phyloP scores from a whole-genome alignment of 2,113 vertebrate species.

The Lota lota region DNA sequence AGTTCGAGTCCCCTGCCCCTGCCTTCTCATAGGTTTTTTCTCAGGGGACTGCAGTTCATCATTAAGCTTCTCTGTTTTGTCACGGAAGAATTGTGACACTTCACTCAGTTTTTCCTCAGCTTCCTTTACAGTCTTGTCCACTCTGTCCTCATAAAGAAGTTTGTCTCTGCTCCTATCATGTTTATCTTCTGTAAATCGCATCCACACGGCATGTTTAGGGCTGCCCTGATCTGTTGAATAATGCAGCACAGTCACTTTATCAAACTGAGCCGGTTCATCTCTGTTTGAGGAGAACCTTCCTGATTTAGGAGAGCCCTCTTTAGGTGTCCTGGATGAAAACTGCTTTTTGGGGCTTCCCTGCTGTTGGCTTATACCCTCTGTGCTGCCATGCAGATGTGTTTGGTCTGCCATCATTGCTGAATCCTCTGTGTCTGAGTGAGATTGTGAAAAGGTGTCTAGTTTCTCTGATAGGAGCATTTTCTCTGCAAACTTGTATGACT shows the following conservation, averaged over 20 bases:
- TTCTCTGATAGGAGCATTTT: slow-evolving; percentile 99
- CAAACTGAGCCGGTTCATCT: slow-evolving; percentile 84
- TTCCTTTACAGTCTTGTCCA: slow-evolving; percentile 97
- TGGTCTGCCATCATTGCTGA: slow-evolving; percentile 75
- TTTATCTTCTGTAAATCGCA: slow-evolving; percentile 95
- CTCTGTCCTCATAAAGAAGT: slow-evolving; percentile 94
- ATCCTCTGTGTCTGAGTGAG: slow-evolving; percentile 91
- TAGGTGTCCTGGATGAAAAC: slow-evolving; percentile 86
- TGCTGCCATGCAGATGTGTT: slow-evolving; percentile 69
- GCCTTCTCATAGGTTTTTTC: slow-evolving; percentile 84
- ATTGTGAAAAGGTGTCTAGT: slow-evolving; percentile 75
- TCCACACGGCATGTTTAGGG: slow-evolving; percentile 95
- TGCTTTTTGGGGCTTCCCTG: slow-evolving; percentile 81
- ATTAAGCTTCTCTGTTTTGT: slow-evolving; percentile 97
- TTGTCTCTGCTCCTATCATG: slow-evolving; percentile 95
- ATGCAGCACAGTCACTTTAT: slow-evolving; percentile 96
- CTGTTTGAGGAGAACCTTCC: slow-evolving; percentile 80
- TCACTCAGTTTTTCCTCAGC: slow-evolving; percentile 97
- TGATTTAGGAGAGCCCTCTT: slow-evolving; percentile 87
- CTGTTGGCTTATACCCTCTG: slow-evolving; percentile 72
- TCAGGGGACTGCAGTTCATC: slow-evolving; percentile 97
- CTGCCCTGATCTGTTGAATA: slow-evolving; percentile 91
- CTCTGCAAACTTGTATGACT: slow-evolving; percentile 98
- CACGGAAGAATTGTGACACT: slow-evolving; percentile 98
- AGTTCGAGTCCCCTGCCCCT: slow-evolving; percentile 78